phyloP scores from a whole-genome alignment of 2,113 vertebrate species.

The Oryzias woworae region DNA sequence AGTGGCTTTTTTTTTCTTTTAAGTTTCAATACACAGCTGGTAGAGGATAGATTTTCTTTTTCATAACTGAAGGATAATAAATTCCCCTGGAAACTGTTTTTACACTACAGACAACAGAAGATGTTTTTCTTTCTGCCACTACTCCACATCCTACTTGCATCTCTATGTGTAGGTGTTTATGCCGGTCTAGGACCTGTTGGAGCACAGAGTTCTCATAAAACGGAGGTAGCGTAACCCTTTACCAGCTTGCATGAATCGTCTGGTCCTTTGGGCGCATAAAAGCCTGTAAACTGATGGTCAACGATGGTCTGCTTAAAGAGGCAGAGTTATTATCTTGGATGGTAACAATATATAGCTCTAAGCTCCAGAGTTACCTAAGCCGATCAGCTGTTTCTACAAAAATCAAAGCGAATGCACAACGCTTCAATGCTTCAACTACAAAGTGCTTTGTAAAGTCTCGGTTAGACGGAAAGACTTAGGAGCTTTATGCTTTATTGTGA shows the following conservation, averaged over 20 bases:
- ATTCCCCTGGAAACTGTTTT: conserved; percentile 21
- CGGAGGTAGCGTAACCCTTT: conserved; percentile 16
- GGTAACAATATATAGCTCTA: conserved; percentile 41
- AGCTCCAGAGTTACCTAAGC: conserved; percentile 36
- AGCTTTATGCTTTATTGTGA: conserved; percentile 9
- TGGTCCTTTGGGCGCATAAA: conserved; percentile 39
- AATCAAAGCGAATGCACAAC: conserved; percentile 22
- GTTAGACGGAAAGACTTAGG: not conserved
- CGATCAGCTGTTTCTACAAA: conserved; percentile 52
- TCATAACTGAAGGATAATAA: conserved; percentile 14
- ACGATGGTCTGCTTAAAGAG: conserved; percentile 29
- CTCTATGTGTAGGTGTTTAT: not conserved
- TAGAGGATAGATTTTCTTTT: conserved; percentile 4
- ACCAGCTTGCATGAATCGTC: conserved; percentile 38
- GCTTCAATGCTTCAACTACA: not conserved
- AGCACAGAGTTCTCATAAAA: conserved; percentile 31
- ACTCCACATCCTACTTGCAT: conserved; percentile 9
- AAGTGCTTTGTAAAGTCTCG: conserved; percentile 18
- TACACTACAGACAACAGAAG: not conserved
- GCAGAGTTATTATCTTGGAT: conserved; percentile 36
- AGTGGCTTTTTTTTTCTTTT: too few relatives aligned
- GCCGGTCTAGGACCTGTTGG: conserved; percentile 10
- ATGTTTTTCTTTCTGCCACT: conserved; percentile 4
- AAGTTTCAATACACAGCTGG: too few relatives aligned
- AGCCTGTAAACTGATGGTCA: conserved; percentile 42